Evolutionary conservation across 2,888 invertebrate species (phyloP).

Genomic region (Catocala sponsa): DNA sequence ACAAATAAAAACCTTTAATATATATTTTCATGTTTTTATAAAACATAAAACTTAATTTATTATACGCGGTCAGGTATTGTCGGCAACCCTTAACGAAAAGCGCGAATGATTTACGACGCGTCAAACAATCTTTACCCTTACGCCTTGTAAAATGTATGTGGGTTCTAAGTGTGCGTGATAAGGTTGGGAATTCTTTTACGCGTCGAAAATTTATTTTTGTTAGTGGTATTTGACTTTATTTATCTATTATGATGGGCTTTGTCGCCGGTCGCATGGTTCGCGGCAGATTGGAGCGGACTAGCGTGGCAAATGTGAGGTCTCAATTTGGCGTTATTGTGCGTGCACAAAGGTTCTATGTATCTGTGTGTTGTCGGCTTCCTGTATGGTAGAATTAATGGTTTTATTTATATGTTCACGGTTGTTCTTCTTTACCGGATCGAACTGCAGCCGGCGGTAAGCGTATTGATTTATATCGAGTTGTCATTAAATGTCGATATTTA

Average conservation of each 20-base stretch:
- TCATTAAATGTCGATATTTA: neutral
- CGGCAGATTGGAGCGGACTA: slow-evolving; percentile 60
- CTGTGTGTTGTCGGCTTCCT: slow-evolving; percentile 30
- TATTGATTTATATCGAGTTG: slow-evolving; percentile 18
- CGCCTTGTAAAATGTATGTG: slow-evolving; percentile 1
- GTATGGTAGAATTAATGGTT: slow-evolving; percentile 37
- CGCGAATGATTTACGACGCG: slow-evolving; percentile 57
- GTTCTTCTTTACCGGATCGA: slow-evolving; percentile 15
- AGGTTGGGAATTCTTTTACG: slow-evolving; percentile 22
- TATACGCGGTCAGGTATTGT: slow-evolving; percentile 55
- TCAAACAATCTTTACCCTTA: slow-evolving; percentile 20
- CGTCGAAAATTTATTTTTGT: slow-evolving; percentile 33
- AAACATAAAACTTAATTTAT: slow-evolving; percentile 57
- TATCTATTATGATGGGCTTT: slow-evolving; percentile 73
- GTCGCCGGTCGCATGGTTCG: slow-evolving; percentile 67
- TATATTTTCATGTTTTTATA: slow-evolving; percentile 55
- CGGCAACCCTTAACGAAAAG: slow-evolving; percentile 62
- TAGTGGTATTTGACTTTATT: slow-evolving; percentile 73
- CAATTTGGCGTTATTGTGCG: slow-evolving; percentile 82
- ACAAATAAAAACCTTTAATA: slow-evolving; percentile 55
- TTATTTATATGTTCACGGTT: slow-evolving; percentile 43
- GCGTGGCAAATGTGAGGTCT: slow-evolving; percentile 80
- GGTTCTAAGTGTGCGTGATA: slow-evolving; percentile 14
- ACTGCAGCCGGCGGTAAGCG: slow-evolving; percentile 22
- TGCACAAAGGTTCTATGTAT: slow-evolving; percentile 47